Evolutionary conservation across 2,113 vertebrate species (phyloP), one percentile per base, ranked within the genome.

Genomic region (Accipiter virgatus): DNA sequence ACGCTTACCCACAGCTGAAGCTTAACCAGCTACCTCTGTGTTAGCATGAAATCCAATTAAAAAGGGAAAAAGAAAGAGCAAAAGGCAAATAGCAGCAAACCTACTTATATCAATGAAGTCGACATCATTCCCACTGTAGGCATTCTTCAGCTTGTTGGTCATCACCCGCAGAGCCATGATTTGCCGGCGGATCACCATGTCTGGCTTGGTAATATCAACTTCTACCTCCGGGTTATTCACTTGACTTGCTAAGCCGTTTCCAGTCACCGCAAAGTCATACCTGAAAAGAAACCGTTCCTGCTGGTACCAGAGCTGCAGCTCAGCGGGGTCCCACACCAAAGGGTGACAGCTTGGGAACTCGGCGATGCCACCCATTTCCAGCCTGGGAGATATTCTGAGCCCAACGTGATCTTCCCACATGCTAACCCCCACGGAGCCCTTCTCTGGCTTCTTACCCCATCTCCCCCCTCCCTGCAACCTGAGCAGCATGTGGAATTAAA

Each of bases 171-270:
- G 97, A 52, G 97, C 98, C 86, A 99, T 98, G 71, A 99, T 99
- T 91, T 99, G 99, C 91, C 98, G 99, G 63, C 99, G 99, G 93
- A 99, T 99, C 95, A 99, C 90, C 34, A 98, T 96, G 89, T 99
- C 99, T 9, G 98, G 99, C 95, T 99, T 99, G 42, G 98, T 99
- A 78, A 99, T 99, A 94, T 99, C 99, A 0, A 99, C 99, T 29
- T 99, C 98, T 71, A 99, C 99, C 53, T 99, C 99, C 0, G 99
- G 99, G 97, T 99, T 99, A 29, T 98, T 99, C 36, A 98, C 98
- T 96, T 99, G 99, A 96, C 98, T 99, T 94, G 99, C 99, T 93
- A 99, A 97, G 40, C 99, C 99, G 3, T 99, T 99, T 55, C 98
- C 99, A 71, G 99, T 99, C 90, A 99, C 99, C 7, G 99, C 98